Base-by-base conservation (phyloP, 1,140 invertebrate genomes). In the Aphelenchoides fujianensis region DNA sequence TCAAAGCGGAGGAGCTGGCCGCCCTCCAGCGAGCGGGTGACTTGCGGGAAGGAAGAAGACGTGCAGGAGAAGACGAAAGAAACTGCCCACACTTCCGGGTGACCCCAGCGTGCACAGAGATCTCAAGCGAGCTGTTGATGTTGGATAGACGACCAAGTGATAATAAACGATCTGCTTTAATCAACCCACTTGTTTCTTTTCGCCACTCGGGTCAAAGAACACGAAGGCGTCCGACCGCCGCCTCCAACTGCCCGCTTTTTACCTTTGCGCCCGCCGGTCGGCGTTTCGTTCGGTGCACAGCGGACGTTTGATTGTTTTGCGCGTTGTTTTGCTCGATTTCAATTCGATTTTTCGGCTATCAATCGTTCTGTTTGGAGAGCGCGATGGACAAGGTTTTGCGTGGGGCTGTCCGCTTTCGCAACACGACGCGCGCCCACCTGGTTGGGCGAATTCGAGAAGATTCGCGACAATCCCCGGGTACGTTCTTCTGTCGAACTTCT, bases 381-480 rank as follows among this genome's bases (percentile, higher is more conserved):
- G n/a, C n/a, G n/a, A 67, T 67, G 64, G 30, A 67, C 7, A 37
- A 54, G 31, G 41, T 67, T 23, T 54, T 67, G 27, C 34, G 37
- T 9, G 67, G 67, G n/a, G 31, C 37, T n/a, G 16, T 69, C n/a
- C 5, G 28, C 23, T 69, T 57, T 30, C 67, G 67, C 32, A n/a
- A 48, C 36, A 69, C 41, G 12, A 1, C 30, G n/a, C 53, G 67
- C 9, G 28, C 28, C 3, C 23, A 53, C 35, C 37, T 69, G 67
- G 27, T 69, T 9, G 37, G 37, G 53, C n/a, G 54, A 69, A 57
- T 69, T 69, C 36, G 28, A 69, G 31, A 31, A 64, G 37, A 41
- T 69, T 28, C 41, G 67, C 5, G 52, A 69, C 36, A 68, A 69
- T 27, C 67, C 67, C 28, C 30, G 37, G 53, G 54, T 48, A 2